Percentiles rank a stretch among this genome's conserved stretches.
phyloP scores from a whole-genome alignment of 2,797 vertebrate genomes.

The Microctenopoma steveboyesi region DNA sequence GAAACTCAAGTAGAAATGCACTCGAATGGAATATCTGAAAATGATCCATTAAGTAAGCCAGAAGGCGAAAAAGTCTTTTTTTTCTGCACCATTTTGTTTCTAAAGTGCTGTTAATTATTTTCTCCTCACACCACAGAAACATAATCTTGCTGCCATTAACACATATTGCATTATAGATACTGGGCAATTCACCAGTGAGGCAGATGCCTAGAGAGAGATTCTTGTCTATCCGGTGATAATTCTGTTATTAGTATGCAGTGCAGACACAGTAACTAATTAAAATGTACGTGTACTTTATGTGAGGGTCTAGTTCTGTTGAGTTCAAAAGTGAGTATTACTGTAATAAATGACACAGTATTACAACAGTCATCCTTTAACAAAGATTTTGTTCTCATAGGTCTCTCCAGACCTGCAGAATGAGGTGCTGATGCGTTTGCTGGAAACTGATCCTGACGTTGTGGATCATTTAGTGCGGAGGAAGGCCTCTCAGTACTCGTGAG shows the following conservation, averaged over 20 bases:
- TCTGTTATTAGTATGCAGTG: not conserved
- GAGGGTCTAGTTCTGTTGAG: not conserved
- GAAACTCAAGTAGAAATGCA: slow-evolving; percentile 23
- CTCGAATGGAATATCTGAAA: slow-evolving; percentile 37
- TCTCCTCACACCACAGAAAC: slow-evolving; percentile 16
- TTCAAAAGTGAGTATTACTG: not conserved
- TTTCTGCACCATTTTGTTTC: slow-evolving; percentile 29
- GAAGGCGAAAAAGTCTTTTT: slow-evolving; percentile 29
- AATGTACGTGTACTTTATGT: not conserved
- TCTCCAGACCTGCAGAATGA: slow-evolving; percentile 95
- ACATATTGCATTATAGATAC: not conserved
- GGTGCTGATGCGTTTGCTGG: slow-evolving; percentile 92
- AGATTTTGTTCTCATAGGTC: slow-evolving; percentile 79
- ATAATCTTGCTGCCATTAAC: slow-evolving; percentile 2
- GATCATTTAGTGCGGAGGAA: slow-evolving; percentile 95
- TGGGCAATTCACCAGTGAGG: not conserved
- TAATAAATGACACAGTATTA: not conserved
- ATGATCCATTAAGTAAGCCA: slow-evolving; percentile 39
- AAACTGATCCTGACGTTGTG: slow-evolving; percentile 96
- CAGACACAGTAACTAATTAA: slow-evolving; percentile 5
- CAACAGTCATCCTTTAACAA: not conserved
- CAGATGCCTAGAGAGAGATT: not conserved
- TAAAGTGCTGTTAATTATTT: slow-evolving; percentile 34
- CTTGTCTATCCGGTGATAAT: not conserved
- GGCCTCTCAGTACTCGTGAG: slow-evolving; percentile 93